Conservation (phyloP, 1,140 invertebrate species). For the Wasmannia auropunctata region DNA sequence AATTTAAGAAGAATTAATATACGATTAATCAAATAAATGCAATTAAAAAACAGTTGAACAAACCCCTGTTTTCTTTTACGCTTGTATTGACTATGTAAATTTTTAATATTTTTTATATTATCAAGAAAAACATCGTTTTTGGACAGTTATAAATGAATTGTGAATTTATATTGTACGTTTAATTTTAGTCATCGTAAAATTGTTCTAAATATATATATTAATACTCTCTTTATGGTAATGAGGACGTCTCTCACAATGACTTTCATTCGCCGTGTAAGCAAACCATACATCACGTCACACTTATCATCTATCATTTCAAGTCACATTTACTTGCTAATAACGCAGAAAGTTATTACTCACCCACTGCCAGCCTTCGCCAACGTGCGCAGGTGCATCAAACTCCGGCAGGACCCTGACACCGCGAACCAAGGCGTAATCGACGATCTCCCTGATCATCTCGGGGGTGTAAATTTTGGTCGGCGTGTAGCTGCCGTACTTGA, state of each 20-base stretch:
- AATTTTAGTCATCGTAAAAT: no score
- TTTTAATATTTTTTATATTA: background rate
- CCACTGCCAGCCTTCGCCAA: slow-evolving; percentile 95
- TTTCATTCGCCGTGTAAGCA: background rate
- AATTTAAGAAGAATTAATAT: background rate
- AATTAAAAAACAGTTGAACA: slow-evolving; percentile 1
- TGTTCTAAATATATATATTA: background rate
- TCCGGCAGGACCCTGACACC: slow-evolving; percentile 93
- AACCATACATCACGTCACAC: background rate
- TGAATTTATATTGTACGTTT: no score
- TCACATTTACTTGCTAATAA: background rate
- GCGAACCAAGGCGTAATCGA: slow-evolving; percentile 89
- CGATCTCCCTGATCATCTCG: slow-evolving; percentile 86
- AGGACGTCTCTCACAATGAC: background rate
- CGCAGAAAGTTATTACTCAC: slow-evolving; percentile 75
- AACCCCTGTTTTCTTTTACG: background rate
- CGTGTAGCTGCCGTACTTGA: slow-evolving; percentile 90
- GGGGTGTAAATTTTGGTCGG: slow-evolving; percentile 87
- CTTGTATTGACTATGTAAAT: background rate
- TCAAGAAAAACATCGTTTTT: background rate
- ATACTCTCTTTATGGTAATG: background rate
- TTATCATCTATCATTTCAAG: background rate
- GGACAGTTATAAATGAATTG: background rate
- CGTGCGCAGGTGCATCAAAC: slow-evolving; percentile 95
- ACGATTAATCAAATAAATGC: background rate